A percentile compares a stretch with the other conserved stretches of the same genome.
phyloP scores from a whole-genome alignment of 2,888 invertebrate species.

The Pyrgus malvae region DNA sequence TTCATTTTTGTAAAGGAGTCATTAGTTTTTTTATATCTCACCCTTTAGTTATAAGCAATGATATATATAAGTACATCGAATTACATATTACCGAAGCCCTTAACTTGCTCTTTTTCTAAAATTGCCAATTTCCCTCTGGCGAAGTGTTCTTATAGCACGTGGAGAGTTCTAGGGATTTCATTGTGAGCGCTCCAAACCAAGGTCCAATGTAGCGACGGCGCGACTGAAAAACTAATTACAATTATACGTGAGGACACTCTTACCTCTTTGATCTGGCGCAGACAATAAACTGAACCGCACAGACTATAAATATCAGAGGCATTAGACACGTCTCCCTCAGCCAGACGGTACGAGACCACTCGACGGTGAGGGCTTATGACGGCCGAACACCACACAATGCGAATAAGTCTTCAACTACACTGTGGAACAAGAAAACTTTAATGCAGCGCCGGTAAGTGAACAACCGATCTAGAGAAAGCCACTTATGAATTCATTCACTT shows the following conservation, averaged over 20 bases:
- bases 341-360: conserved; percentile 23
- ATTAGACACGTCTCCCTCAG: conserved; percentile 26
- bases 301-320: conserved; percentile 19
- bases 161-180: not conserved
- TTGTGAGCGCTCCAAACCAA: not conserved
- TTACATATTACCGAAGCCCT: too few relatives aligned
- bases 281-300: conserved; percentile 21
- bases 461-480: not conserved
- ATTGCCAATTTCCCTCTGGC: too few relatives aligned
- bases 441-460: not conserved
- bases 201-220: not conserved
- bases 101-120: too few relatives aligned
- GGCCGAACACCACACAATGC: conserved; percentile 28
- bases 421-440: conserved; percentile 22
- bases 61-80: too few relatives aligned
- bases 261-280: conserved; percentile 18
- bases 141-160: too few relatives aligned
- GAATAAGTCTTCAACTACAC: conserved; percentile 23
- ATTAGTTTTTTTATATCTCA: too few relatives aligned
- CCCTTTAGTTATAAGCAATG: too few relatives aligned
- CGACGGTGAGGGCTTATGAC: conserved; percentile 22
- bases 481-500: conserved; percentile 12
- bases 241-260: conserved; percentile 17
- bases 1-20: too few relatives aligned
- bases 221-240: conserved; percentile 17